Base-by-base conservation (phyloP, 2,888 invertebrate genomes). In the Phlogophora meticulosa region DNA sequence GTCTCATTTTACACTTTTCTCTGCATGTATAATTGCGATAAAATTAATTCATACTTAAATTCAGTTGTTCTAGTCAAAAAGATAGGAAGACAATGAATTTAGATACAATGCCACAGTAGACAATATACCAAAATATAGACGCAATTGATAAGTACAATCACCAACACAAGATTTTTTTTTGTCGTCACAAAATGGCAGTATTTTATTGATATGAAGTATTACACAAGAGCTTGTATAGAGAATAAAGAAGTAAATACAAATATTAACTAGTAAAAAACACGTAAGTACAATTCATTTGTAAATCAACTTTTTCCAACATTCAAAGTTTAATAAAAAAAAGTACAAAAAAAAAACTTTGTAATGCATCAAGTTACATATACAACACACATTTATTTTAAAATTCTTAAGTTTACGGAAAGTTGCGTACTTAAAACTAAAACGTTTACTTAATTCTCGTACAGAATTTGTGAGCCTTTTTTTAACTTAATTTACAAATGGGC, bases 201-300 rank as follows among this genome's bases (percentile, higher is more conserved):
- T 48, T 40, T 46, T 69, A 76, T 76, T 80, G 80, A 82, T 81
- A 81, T 80, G 80, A 79, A 81, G 49, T 67, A 73, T 72, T 49
- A 76, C 57, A 66, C 46, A 80, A 64, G 78, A 80, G 57, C 58
- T 63, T 75, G 51, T 72, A 66, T 59, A 64, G 63, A 58, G 1
- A n/a, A 36, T 2, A 17, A 40, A 2, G n/a, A 9, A 17, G 22
- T 28, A 4, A 22, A 13, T 17, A 22, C 3, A 28, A 46, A 10
- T 2, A 7, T 32, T 34, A 45, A 22, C 4, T 22, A 7, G 0
- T 48, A 48, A 10, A 11, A 45, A 48, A 38, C 1, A 48, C 10
- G 11, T 22, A 17, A 0, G 4, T 38, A 56, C 10, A 55, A 43
- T 28, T n/a, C 10, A 9, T 28, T 11, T 13, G 10, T 46, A 48